Evolutionary conservation across 2,888 invertebrate genomes (phyloP).

Genomic region (Tortrix viridana): DNA sequence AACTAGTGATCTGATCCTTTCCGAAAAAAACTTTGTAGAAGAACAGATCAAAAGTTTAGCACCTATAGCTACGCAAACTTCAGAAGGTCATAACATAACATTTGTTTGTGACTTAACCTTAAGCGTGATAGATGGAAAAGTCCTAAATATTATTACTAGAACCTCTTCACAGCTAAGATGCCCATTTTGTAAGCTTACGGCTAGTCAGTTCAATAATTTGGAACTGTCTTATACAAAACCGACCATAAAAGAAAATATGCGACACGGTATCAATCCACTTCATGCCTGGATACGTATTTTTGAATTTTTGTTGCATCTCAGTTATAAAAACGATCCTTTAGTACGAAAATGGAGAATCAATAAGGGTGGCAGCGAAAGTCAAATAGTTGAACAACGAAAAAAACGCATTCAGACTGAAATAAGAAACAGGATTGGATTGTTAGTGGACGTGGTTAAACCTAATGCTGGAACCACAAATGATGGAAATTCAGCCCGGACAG

Average conservation of each 20-base stretch:
- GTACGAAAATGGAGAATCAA: conserved; percentile 4
- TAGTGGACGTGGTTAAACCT: conserved; percentile 3
- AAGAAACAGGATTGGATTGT: background rate
- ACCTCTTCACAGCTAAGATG: conserved; percentile 14
- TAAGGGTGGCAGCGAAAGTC: conserved; percentile 6
- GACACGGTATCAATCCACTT: conserved; percentile 11
- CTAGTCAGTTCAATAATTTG: conserved; percentile 7
- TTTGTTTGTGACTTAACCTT: too few relatives aligned
- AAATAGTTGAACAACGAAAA: conserved; percentile 2
- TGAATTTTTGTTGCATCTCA: conserved; percentile 9
- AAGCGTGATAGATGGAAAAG: background rate
- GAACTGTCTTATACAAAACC: background rate
- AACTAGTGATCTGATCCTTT: conserved; percentile 1
- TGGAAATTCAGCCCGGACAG: conserved; percentile 1
- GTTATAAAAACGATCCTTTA: conserved; percentile 11
- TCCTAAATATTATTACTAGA: conserved; percentile 1
- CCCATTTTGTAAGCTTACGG: conserved; percentile 10
- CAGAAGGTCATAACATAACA: background rate
- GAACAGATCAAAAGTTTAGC: conserved; percentile 5
- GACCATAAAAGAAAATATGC: conserved; percentile 9
- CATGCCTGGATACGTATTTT: conserved; percentile 12
- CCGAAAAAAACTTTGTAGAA: background rate
- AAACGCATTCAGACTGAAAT: conserved; percentile 1
- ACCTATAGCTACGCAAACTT: background rate
- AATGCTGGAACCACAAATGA: background rate